A percentile compares a stretch with the other conserved stretches of the same genome.
phyloP scores from a whole-genome alignment of 2,888 invertebrate species.

The Hypena proboscidalis region DNA sequence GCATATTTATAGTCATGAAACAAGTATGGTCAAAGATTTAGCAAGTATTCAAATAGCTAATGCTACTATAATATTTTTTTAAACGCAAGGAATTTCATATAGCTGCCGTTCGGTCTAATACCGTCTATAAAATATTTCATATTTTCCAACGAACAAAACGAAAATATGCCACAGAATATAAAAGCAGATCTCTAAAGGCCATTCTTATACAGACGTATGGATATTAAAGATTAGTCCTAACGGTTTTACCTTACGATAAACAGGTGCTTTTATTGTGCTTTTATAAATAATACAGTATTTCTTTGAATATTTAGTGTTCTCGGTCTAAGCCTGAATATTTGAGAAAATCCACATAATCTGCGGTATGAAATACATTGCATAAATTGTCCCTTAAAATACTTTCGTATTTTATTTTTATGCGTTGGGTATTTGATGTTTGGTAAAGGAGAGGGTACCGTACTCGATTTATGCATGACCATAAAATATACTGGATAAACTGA shows the following conservation, averaged over 20 bases:
- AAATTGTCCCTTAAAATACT: slow-evolving; percentile 44
- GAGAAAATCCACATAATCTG: slow-evolving; percentile 37
- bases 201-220: slow-evolving; percentile 2
- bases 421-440: background rate
- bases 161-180: slow-evolving; percentile 1
- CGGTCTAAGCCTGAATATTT: slow-evolving; percentile 39
- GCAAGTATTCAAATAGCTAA: too few species aligned
- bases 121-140: too few species aligned
- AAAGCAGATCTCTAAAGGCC: slow-evolving; percentile 1
- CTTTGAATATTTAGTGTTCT: slow-evolving; percentile 43
- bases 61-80: too few species aligned
- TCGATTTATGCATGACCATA: background rate
- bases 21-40: too few species aligned
- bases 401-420: slow-evolving; percentile 27
- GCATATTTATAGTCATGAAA: too few species aligned
- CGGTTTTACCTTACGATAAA: slow-evolving; percentile 34
- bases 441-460: background rate
- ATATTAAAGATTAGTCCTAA: slow-evolving; percentile 39
- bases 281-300: slow-evolving; percentile 38
- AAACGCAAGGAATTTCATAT: too few species aligned
- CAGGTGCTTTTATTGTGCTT: too few species aligned
- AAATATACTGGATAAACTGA: too few species aligned
- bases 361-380: slow-evolving; percentile 44
- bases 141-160: too few species aligned
- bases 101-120: too few species aligned